Evolutionary conservation across 2,888 invertebrate genomes (phyloP), one percentile per base, ranked within the genome.

Genomic region (Hanleya hanleyi): DNA sequence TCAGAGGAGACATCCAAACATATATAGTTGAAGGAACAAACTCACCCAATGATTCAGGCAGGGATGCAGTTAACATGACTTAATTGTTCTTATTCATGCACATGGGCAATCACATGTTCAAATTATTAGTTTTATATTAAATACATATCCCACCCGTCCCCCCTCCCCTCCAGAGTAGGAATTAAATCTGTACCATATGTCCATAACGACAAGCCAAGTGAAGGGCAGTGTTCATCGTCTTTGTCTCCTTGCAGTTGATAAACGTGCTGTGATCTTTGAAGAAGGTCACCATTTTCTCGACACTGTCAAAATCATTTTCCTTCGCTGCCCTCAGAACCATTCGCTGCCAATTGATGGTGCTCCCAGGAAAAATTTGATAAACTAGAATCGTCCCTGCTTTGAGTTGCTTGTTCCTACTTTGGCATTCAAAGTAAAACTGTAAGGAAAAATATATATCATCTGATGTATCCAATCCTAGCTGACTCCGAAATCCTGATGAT

Each of bases 301-400:
- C 86, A 0, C 84, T 86, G 67, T 88, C 87, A 33, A 82, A 78
- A 71, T 90, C 88, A 61, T 87, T 87, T 36, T 90, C 90, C 57
- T 80, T 78, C 26, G 86, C 84, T 32, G 88, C 86, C 71, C 83
- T 84, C 47, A 88, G 79, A 67, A 88, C 85, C 62, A 84, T 75
- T 36, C 83, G 78, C 72, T 90, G 88, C 89, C 89, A 90, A 22
- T 84, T 81, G 35, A 77, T 67, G 0, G 84, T 85, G 77, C 82
- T 85, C 15, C 87, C 87, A n/a, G 90, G 90, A 73, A 90, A 90
- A 18, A 90, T 86, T 76, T 90, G 89, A 77, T 90, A 90, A 74
- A 90, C 78, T 81, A 90, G 88, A 66, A 73, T 73, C 1, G 83
- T 78, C 18, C 88, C 88, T 9, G 82, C 78, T 69, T 84, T 84